Evolutionary conservation across 64 coral and sea anemone species (phyloP).

Genomic region (Catalaphyllia jardinei): DNA sequence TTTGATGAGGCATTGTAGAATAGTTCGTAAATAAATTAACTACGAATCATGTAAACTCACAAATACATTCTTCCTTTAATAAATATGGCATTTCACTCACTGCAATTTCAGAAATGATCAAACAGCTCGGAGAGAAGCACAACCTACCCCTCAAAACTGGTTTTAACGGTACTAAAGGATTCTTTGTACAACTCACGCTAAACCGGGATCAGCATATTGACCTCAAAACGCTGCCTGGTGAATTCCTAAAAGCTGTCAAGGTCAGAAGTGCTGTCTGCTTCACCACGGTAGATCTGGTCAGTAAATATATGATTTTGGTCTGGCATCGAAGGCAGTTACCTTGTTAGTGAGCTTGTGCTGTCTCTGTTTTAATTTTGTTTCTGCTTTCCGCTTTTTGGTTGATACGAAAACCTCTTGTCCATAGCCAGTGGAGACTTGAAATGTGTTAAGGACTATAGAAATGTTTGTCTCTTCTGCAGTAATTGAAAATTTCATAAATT

Average conservation of each 20-base stretch:
- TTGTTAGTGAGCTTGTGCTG: too few species aligned
- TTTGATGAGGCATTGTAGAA: too few species aligned
- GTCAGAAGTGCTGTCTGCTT: conserved; percentile 70
- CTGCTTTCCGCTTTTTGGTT: too few species aligned
- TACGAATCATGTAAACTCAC: too few species aligned
- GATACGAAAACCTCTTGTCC: too few species aligned
- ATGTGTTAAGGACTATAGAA: background rate
- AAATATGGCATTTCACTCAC: background rate
- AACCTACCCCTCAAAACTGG: conserved; percentile 83
- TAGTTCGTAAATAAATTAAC: too few species aligned
- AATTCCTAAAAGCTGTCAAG: conserved; percentile 84
- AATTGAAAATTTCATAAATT: background rate
- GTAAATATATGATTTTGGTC: too few species aligned
- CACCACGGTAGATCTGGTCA: conserved; percentile 86
- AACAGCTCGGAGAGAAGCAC: conserved; percentile 79
- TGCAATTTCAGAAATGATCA: conserved; percentile 70
- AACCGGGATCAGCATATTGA: conserved; percentile 46
- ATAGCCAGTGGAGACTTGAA: too few species aligned
- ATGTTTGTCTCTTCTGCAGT: background rate
- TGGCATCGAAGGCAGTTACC: too few species aligned
- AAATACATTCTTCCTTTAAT: background rate
- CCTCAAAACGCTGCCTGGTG: conserved; percentile 60
- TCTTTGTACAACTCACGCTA: conserved; percentile 69
- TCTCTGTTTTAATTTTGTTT: too few species aligned
- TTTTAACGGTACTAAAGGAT: conserved; percentile 87